phyloP scores from a whole-genome alignment of 2,797 vertebrate genomes.

The Periophthalmus magnuspinnatus region DNA sequence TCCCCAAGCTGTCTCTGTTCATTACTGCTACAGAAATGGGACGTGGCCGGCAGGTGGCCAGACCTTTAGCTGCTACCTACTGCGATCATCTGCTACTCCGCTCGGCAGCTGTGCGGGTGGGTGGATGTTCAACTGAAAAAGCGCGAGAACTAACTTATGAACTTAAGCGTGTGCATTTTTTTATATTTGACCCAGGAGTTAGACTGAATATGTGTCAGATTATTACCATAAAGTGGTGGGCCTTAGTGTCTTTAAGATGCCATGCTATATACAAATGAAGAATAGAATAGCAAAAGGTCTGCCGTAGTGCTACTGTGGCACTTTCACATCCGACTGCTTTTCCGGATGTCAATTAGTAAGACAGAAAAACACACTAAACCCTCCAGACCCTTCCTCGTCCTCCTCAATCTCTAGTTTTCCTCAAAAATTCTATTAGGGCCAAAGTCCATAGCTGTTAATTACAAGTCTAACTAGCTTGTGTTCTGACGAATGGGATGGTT shows the following conservation, averaged over 20 bases:
- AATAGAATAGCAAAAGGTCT: constrained; percentile 20
- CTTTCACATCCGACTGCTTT: constrained; percentile 49
- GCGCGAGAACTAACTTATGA: constrained; percentile 44
- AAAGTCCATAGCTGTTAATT: constrained; percentile 81
- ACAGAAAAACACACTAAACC: constrained; percentile 54
- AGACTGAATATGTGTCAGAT: constrained; percentile 43
- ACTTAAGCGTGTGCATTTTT: constrained; percentile 46
- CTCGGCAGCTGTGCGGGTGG: constrained; percentile 37
- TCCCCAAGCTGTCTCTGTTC: constrained; percentile 96
- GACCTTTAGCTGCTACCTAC: constrained; percentile 87
- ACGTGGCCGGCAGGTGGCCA: constrained; percentile 88
- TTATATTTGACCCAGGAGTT: constrained; percentile 52
- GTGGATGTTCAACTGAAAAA: constrained; percentile 32
- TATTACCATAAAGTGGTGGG: constrained; percentile 29
- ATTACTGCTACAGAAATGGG: constrained; percentile 90
- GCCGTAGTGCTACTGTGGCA: constrained; percentile 50
- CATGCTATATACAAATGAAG: constrained; percentile 50
- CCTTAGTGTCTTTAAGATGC: constrained; percentile 30
- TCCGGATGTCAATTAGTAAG: constrained; percentile 61
- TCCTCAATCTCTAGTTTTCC: constrained; percentile 68
- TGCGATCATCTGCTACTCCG: constrained; percentile 85
- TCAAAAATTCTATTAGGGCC: constrained; percentile 82
- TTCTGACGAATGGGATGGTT: constrained; percentile 79
- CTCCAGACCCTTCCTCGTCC: constrained; percentile 5
- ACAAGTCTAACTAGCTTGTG: constrained; percentile 76